Evolutionary conservation across 2,888 invertebrate species (phyloP).

Genomic region (Fragum whitleyi): DNA sequence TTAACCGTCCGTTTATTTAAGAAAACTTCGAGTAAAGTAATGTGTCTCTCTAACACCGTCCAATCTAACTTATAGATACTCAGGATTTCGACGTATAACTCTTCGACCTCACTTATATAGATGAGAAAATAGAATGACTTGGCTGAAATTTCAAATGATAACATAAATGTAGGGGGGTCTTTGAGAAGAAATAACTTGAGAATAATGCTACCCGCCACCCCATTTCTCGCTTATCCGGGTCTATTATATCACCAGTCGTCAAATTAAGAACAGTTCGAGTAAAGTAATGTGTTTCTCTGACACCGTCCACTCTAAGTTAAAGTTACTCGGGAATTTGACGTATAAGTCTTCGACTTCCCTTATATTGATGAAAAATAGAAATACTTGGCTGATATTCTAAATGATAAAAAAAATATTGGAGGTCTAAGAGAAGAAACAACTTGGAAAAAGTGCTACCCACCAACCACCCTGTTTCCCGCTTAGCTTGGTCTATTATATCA

Average conservation of each 20-base stretch:
- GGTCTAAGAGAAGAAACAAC: too few species aligned
- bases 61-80: slow-evolving; percentile 49
- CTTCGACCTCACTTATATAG: slow-evolving; percentile 48
- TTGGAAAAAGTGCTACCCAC: too few species aligned
- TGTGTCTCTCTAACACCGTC: slow-evolving; percentile 49
- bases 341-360: slow-evolving; percentile 52
- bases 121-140: slow-evolving; percentile 49
- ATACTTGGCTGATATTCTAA: slow-evolving; percentile 42
- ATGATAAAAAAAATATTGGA: too few species aligned
- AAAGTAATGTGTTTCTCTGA: slow-evolving; percentile 46
- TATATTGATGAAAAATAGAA: slow-evolving; percentile 47
- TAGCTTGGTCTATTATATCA: too few species aligned
- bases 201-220: too few species aligned
- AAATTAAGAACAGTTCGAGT: slow-evolving; percentile 54
- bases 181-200: too few species aligned
- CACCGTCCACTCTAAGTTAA: slow-evolving; percentile 57
- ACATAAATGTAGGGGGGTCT: too few species aligned
- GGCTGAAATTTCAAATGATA: too few species aligned
- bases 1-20: slow-evolving; percentile 47
- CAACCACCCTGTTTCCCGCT: too few species aligned
- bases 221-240: too few species aligned
- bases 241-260: too few species aligned
- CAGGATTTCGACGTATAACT: slow-evolving; percentile 44
- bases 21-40: slow-evolving; percentile 51
- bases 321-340: slow-evolving; percentile 38